phyloP scores from a whole-genome alignment of 2,113 vertebrate species.

The Hypocryptadius cinnamomeus region DNA sequence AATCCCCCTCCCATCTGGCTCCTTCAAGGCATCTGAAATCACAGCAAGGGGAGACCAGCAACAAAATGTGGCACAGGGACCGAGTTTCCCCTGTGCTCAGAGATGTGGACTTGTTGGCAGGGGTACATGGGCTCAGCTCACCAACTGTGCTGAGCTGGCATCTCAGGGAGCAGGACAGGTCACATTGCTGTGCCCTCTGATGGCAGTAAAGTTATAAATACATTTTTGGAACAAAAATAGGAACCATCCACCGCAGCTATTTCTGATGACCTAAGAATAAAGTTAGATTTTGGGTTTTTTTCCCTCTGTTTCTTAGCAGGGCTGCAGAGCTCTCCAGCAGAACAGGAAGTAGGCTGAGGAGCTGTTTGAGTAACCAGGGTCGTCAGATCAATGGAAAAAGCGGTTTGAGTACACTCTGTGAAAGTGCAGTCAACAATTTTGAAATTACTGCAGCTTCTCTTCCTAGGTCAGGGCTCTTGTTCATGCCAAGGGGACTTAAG shows the following conservation, averaged over 20 bases:
- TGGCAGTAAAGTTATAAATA: constrained; percentile 1
- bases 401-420: constrained; percentile 41
- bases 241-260: not conserved
- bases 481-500: not conserved
- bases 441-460: constrained; percentile 40
- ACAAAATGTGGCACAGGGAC: not conserved
- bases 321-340: constrained; percentile 25
- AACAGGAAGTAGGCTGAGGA: constrained; percentile 55
- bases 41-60: not conserved
- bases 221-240: constrained; percentile 21
- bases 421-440: constrained; percentile 27
- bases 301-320: not conserved
- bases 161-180: not conserved
- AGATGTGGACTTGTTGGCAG: not conserved
- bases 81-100: not conserved
- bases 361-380: constrained; percentile 35
- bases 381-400: constrained; percentile 49
- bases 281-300: not conserved
- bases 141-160: not conserved
- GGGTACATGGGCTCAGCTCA: not conserved
- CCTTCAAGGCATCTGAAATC: not conserved
- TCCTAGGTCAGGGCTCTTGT: not conserved
- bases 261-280: constrained; percentile 11
- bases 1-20: not conserved
- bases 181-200: not conserved